A percentile compares a stretch with the other conserved stretches of the same genome.
Conservation (phyloP, 1,140 invertebrate genomes). For the Venustaconcha ellipsiformis region DNA sequence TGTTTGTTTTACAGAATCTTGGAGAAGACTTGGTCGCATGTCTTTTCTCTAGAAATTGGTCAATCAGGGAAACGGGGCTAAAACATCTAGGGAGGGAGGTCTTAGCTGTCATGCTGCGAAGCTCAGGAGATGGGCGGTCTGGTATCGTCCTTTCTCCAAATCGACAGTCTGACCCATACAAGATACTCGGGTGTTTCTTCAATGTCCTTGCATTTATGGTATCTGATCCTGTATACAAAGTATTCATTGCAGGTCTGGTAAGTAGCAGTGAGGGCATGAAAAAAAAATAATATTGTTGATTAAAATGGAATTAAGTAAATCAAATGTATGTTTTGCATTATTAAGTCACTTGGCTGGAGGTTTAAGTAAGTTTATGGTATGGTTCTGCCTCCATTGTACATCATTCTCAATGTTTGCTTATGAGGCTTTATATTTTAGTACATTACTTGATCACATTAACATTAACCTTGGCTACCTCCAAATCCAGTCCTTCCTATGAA, state of each 20-base stretch:
- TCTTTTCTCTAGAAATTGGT: slow-evolving; percentile 70
- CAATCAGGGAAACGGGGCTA: slow-evolving; percentile 68
- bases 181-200: slow-evolving; percentile 63
- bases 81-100: slow-evolving; percentile 65
- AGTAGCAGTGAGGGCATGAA: slow-evolving; percentile 29
- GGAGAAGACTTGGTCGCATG: slow-evolving; percentile 68
- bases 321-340: too few species aligned
- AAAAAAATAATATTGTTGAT: too few species aligned
- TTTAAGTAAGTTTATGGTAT: too few species aligned
- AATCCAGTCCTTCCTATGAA: too few species aligned
- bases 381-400: too few species aligned
- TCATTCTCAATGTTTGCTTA: too few species aligned
- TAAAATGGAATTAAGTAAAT: too few species aligned
- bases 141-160: slow-evolving; percentile 51
- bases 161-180: slow-evolving; percentile 49
- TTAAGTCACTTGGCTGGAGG: too few species aligned
- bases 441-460: too few species aligned
- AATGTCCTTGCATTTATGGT: slow-evolving; percentile 68
- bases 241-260: slow-evolving; percentile 70
- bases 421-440: too few species aligned
- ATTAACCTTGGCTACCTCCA: too few species aligned
- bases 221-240: slow-evolving; percentile 71
- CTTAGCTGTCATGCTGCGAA: slow-evolving; percentile 49
- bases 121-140: slow-evolving; percentile 52
- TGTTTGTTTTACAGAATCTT: slow-evolving; percentile 53